Evolutionary conservation across 2,113 vertebrate species (phyloP), one percentile per base, ranked within the genome.

Genomic region (Pontoporia blainvillei): DNA sequence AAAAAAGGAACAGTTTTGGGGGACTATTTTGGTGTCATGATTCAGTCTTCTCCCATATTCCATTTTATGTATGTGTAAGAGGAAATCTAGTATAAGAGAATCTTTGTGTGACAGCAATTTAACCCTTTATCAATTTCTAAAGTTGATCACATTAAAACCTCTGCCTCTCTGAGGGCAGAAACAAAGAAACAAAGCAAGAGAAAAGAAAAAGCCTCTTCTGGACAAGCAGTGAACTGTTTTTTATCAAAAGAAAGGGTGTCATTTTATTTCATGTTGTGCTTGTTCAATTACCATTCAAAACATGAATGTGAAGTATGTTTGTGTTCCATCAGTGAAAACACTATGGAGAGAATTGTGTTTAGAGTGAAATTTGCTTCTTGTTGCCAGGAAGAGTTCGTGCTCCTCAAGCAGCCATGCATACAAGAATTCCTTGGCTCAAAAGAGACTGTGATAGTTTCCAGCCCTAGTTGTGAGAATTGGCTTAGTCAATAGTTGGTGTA

Each of bases 141-240:
- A 82, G 23, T 90, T 54, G 17, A 97, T 89, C 34, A 73, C 57
- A 78, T 91, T 96, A 69, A 94, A 78, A 69, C 34, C 11, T 90
- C 46, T 66, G n/a, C 39, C 57, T 90, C 20, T 83, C 49, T 82
- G 76, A 54, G 18, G 29, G 36, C 11, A 94, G 52, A 95, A 92
- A 76, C 59, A 92, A 90, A 94, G 61, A 49, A 73, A 69, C 88
- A 52, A 69, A 84, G 44, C 49, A 72, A 67, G 23, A 79, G 25
- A 72, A 93, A 62, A 73, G 59, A 91, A 39, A 78, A 90, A 17
- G 1, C 52, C 25, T 83, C 25, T 85, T 88, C 27, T 46, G 23
- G 21, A 86, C 36, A 44, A 62, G 13, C 5, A 44, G 10, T 71
- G 6, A 9, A 73, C 27, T 92, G 34, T 41, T 95, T 83, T 71